Percentiles rank a stretch among this genome's conserved stretches.
These are phyloP conservation scores for Mormoops blainvillei DNA, from an alignment of 2,113 vertebrate genomes.

Conservation along the genomic window DNA sequence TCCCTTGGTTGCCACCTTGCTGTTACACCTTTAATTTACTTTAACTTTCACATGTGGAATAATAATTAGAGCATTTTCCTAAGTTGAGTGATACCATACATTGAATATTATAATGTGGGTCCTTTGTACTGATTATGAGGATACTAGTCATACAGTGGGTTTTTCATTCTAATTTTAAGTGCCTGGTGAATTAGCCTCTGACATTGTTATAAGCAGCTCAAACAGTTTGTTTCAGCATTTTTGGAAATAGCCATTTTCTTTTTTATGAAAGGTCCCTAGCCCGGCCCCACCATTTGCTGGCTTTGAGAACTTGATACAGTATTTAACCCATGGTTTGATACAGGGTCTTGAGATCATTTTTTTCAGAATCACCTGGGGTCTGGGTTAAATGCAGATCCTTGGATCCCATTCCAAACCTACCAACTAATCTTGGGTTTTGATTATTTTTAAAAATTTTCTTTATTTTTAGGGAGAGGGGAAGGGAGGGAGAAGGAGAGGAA, in stretches of 20 bases:
- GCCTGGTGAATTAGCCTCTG: not conserved
- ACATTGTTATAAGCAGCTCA: not conserved
- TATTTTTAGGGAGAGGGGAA: no score
- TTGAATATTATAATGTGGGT: not conserved
- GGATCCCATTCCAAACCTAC: not conserved
- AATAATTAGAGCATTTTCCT: not conserved
- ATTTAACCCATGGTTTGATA: not conserved
- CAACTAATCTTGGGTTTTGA: not conserved
- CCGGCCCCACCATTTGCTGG: not conserved
- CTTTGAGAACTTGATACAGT: not conserved
- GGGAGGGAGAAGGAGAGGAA: no score
- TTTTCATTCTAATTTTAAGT: conserved; percentile 1
- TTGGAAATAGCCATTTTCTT: not conserved
- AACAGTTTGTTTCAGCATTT: not conserved
- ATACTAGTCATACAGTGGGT: not conserved
- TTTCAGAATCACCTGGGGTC: not conserved
- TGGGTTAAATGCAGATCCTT: not conserved
- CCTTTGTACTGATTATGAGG: not conserved
- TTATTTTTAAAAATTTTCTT: no score
- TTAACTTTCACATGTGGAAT: not conserved
- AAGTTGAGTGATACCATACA: not conserved
- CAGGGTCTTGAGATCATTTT: not conserved
- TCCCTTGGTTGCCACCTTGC: not conserved
- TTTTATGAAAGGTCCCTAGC: not conserved
- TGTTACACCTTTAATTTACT: not conserved